Evolutionary conservation across 2,888 invertebrate species (phyloP).

Genomic region (Prosopocoilus inquinatus): DNA sequence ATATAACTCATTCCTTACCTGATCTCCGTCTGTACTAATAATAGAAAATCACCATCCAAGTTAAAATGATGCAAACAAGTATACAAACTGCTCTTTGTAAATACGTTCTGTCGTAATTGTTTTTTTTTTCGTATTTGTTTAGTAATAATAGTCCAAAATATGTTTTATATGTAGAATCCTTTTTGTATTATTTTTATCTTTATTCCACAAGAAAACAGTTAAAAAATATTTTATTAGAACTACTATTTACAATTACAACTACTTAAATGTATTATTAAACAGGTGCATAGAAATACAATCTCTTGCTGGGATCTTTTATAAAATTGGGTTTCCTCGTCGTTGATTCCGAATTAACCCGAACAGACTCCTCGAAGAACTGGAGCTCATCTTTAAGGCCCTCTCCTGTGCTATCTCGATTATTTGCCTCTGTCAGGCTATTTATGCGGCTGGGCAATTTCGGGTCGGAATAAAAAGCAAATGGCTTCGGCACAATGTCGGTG

Average conservation of each 20-base stretch:
- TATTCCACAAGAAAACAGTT: constrained; percentile 4
- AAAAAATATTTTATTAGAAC: constrained; percentile 12
- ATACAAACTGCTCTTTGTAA: too few relatives aligned
- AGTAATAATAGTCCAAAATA: too few relatives aligned
- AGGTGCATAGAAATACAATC: constrained; percentile 47
- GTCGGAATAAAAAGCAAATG: constrained; percentile 39
- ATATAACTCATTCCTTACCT: too few relatives aligned
- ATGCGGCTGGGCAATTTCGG: constrained; percentile 36
- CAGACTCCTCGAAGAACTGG: constrained; percentile 22
- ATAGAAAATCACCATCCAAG: too few relatives aligned
- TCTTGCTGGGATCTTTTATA: constrained; percentile 47
- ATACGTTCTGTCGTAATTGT: too few relatives aligned
- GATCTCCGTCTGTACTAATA: too few relatives aligned
- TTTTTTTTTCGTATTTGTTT: too few relatives aligned
- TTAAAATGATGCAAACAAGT: too few relatives aligned
- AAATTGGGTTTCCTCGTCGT: constrained; percentile 30
- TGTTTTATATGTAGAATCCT: too few relatives aligned
- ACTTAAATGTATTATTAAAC: constrained; percentile 23
- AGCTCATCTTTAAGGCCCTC: constrained; percentile 19
- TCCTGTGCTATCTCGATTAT: constrained; percentile 6
- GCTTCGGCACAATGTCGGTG: constrained; percentile 38
- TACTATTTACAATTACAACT: constrained; percentile 4
- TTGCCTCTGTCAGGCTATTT: constrained; percentile 34
- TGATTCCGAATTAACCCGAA: neutral
- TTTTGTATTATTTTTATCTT: too few relatives aligned